Evolutionary conservation across 2,888 invertebrate species (phyloP), one percentile per base, ranked within the genome.

Genomic region (Ophonus ardosiacus): DNA sequence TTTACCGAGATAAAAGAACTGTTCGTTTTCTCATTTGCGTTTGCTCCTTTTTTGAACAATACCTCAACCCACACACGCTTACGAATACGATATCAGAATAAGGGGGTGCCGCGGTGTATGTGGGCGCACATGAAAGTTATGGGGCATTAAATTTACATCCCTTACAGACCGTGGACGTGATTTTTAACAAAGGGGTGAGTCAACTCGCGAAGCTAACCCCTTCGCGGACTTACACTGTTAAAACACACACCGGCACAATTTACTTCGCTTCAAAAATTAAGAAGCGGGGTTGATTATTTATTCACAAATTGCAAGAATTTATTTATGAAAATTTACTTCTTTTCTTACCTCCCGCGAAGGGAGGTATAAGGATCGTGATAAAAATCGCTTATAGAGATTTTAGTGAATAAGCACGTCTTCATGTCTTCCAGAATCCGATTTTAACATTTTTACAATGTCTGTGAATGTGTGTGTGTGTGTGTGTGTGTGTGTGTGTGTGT

Each of bases 71-170:
- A 59, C 74, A 82, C 56, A 51, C 68, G 59, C 59, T 7, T 18
- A 74, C 71, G 71, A 24, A 74, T 74, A 74, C 71, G 71, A 74
- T 74, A 83, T 74, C 71, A 51, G 40, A 71, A 13, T 51, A 38
- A 80, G 59, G 80, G 59, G 80, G n/a, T 13, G 51, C 17, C 8
- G n/a, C 61, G 24, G 15, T 82, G 17, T 80, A 51, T 84, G 76
- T 78, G 84, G 84, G 84, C 84, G 65, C 65, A 65, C 84, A 84
- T 84, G 84, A 84, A 84, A 84, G 84, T 84, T 84, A 84, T 84
- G 78, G 86, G 86, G 87, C 86, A 87, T 87, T 87, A 87, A 87
- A 87, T 87, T 87, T 87, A 86, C 87, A 87, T 87, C 86, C 86
- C 86, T 83, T 86, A 85, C 85, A 86, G 86, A 86, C 86, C 86